Percentiles rank a stretch among this genome's conserved stretches.
Conservation (phyloP, 2,888 invertebrate species). For the Meiosimyza platycephala region DNA sequence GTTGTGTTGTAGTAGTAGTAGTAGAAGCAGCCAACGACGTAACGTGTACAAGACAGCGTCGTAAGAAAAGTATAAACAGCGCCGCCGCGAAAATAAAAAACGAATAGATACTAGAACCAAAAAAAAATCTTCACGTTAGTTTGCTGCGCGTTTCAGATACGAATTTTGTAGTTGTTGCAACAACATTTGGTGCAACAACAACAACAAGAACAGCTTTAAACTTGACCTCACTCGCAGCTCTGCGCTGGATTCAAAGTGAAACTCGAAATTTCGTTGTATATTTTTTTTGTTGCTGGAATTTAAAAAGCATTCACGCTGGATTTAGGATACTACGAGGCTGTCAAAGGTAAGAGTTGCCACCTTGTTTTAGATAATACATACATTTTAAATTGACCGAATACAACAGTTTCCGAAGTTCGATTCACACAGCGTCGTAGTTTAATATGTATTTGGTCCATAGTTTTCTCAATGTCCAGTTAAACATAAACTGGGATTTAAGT, state of each 20-base stretch:
- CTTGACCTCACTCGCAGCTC: too few species aligned
- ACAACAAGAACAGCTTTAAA: not conserved
- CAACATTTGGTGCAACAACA: not conserved
- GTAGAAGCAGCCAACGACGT: not conserved
- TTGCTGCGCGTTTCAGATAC: not conserved
- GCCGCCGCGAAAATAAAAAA: slow-evolving; percentile 16
- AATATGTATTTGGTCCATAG: not conserved
- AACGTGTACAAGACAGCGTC: not conserved
- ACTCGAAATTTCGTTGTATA: slow-evolving; percentile 9
- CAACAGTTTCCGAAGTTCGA: too few species aligned
- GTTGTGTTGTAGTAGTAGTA: not conserved
- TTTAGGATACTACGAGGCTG: slow-evolving; percentile 68
- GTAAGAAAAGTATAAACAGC: slow-evolving; percentile 9
- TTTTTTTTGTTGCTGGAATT: slow-evolving; percentile 36
- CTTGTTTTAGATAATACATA: not conserved
- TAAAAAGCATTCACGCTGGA: slow-evolving; percentile 67
- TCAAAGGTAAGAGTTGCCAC: slow-evolving; percentile 61
- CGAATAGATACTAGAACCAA: slow-evolving; percentile 16
- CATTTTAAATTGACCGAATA: too few species aligned
- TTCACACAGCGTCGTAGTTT: too few species aligned
- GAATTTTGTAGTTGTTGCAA: slow-evolving; percentile 2
- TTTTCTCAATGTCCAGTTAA: not conserved
- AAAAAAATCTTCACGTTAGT: slow-evolving; percentile 7
- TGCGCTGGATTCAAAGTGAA: not conserved
- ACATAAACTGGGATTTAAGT: not conserved